phyloP scores from a whole-genome alignment of 2,113 vertebrate genomes.

The Verasper variegatus region DNA sequence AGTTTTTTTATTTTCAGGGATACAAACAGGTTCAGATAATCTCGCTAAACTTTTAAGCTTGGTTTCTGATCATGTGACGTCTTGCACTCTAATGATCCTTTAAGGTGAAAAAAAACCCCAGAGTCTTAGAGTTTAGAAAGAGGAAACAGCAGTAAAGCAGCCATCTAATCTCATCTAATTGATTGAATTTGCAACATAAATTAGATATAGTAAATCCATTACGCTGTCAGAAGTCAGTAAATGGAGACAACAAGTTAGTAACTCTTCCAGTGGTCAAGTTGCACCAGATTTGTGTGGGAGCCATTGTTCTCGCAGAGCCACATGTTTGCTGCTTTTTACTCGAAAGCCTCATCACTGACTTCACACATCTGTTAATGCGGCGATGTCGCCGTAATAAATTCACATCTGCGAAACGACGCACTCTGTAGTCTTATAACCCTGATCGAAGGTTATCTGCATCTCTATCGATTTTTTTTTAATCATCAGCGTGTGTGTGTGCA shows the following conservation, averaged over 20 bases:
- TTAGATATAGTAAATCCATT: conserved; percentile 2
- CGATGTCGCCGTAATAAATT: conserved; percentile 25
- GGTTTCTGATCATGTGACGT: too few species aligned
- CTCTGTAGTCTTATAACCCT: conserved; percentile 13
- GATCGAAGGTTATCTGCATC: conserved; percentile 35
- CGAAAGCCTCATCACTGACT: conserved; percentile 22
- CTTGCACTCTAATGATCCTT: neutral
- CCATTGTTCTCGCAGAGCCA: conserved; percentile 39
- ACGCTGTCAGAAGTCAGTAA: neutral
- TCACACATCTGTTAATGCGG: conserved; percentile 48
- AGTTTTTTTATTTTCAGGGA: too few species aligned
- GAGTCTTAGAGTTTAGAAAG: neutral
- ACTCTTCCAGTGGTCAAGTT: neutral
- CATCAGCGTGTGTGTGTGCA: conserved; percentile 2
- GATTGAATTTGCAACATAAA: conserved; percentile 8
- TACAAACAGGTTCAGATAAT: too few species aligned
- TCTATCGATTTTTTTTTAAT: conserved; percentile 38
- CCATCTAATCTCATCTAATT: neutral
- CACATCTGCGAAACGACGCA: conserved; percentile 34
- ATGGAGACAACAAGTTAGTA: neutral
- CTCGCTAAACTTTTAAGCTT: too few species aligned
- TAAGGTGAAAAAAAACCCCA: neutral
- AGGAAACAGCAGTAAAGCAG: neutral
- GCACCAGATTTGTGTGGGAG: neutral
- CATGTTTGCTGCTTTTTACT: conserved; percentile 23